phyloP scores from a whole-genome alignment of 2,888 invertebrate genomes.

The Hirtodrosophila duncani region DNA sequence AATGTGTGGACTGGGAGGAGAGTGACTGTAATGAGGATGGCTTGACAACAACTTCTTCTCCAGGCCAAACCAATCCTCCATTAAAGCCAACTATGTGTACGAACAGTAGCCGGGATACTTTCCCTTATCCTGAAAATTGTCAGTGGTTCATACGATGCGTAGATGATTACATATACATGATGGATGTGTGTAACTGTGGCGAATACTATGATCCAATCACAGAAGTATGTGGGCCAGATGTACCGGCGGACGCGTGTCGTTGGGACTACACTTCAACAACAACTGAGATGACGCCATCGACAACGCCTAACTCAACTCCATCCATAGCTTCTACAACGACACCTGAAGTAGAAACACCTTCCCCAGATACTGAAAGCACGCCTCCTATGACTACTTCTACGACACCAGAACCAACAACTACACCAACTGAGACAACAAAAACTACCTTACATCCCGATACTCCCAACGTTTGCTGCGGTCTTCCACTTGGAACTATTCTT shows the following conservation, averaged over 20 bases:
- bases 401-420: no score
- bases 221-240: conserved; percentile 50
- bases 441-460: conserved; percentile 13
- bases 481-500: conserved; percentile 55
- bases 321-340: no score
- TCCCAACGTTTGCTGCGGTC: no score
- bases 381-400: no score
- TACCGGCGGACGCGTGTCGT: conserved; percentile 56
- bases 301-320: conserved; percentile 6
- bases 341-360: no score
- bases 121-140: conserved; percentile 60
- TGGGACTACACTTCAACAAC: conserved; percentile 47
- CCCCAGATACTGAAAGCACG: no score
- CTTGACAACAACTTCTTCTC: conserved; percentile 28
- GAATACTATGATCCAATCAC: conserved; percentile 62
- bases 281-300: conserved; percentile 26
- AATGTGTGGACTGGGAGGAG: conserved; percentile 33
- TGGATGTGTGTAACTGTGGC: conserved; percentile 48
- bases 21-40: conserved; percentile 48
- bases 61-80: conserved; percentile 32
- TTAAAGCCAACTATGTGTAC: conserved; percentile 52
- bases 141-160: conserved; percentile 62
- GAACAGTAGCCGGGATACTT: conserved; percentile 45
- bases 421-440: no score
- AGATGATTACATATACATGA: conserved; percentile 58